Evolutionary conservation across 2,113 vertebrate species (phyloP).

Genomic region (Atherinomorus stipes): DNA sequence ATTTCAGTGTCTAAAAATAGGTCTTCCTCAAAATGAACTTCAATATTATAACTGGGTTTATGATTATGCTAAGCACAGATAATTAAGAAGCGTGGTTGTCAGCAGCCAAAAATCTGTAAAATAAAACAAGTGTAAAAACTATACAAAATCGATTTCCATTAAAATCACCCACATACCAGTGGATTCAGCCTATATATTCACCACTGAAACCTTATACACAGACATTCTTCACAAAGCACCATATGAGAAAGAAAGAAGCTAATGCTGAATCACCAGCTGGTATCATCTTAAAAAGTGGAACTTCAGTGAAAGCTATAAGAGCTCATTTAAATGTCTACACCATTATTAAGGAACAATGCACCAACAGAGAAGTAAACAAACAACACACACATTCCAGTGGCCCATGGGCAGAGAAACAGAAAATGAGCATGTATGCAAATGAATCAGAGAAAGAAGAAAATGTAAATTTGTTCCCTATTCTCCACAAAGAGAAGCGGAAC

Average conservation of each 20-base stretch:
- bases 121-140: constrained; percentile 28
- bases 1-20: constrained; percentile 26
- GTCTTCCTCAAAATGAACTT: constrained; percentile 42
- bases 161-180: not conserved
- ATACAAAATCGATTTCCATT: constrained; percentile 4
- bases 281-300: constrained; percentile 1
- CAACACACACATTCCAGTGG: constrained; percentile 24
- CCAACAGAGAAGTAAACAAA: constrained; percentile 27
- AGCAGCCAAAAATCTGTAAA: constrained; percentile 35
- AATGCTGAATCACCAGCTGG: constrained; percentile 5
- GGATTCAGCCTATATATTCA: not conserved
- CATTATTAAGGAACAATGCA: constrained; percentile 8
- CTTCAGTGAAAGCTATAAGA: not conserved
- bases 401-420: constrained; percentile 27
- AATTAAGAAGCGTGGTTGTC: constrained; percentile 14
- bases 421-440: constrained; percentile 67
- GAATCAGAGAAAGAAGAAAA: constrained; percentile 40
- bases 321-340: constrained; percentile 34
- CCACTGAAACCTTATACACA: not conserved
- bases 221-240: not conserved
- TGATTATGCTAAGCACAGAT: constrained; percentile 38
- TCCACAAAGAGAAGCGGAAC: constrained; percentile 49
- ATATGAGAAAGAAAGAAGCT: constrained; percentile 1
- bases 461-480: constrained; percentile 56
- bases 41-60: constrained; percentile 57